These are phyloP conservation scores for Plebejus melissa DNA, from an alignment of 2,888 invertebrate genomes.

Conservation along the genomic window DNA sequence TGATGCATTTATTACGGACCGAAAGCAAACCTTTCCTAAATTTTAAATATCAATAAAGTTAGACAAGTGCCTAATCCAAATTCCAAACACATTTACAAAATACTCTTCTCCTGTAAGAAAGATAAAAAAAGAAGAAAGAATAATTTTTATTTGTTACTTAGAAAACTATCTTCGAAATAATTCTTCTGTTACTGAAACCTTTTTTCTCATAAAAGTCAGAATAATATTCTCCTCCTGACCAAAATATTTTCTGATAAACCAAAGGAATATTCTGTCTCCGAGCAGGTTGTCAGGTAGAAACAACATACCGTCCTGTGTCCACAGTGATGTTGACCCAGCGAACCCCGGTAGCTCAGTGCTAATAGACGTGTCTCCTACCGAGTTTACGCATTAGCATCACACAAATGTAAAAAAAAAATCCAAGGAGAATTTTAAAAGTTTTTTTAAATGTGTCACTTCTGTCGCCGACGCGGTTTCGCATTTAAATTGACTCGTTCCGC, in stretches of 20 bases:
- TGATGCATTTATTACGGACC: too few relatives aligned
- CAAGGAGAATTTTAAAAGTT: neutral
- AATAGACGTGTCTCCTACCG: conserved; percentile 61
- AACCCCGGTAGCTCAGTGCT: conserved; percentile 73
- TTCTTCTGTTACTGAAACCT: neutral
- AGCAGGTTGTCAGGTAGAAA: conserved; percentile 29
- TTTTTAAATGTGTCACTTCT: neutral
- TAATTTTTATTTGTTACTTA: too few relatives aligned
- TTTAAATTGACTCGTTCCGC: neutral
- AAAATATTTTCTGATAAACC: neutral
- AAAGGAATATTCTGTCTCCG: neutral
- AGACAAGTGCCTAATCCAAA: too few relatives aligned
- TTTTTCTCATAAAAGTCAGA: neutral
- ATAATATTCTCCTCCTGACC: neutral
- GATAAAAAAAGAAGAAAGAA: too few relatives aligned
- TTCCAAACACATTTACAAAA: too few relatives aligned
- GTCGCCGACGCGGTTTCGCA: neutral
- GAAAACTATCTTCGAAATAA: too few relatives aligned
- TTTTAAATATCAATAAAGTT: too few relatives aligned
- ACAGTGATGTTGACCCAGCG: conserved; percentile 54
- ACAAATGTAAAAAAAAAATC: neutral
- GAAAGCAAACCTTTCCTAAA: too few relatives aligned
- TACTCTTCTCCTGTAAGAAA: too few relatives aligned
- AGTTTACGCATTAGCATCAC: conserved; percentile 12
- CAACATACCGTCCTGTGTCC: conserved; percentile 33